Percentiles rank a stretch among this genome's conserved stretches.
Evolutionary conservation across 1,140 invertebrate genomes (phyloP).

Genomic region (Drosophila littoralis): DNA sequence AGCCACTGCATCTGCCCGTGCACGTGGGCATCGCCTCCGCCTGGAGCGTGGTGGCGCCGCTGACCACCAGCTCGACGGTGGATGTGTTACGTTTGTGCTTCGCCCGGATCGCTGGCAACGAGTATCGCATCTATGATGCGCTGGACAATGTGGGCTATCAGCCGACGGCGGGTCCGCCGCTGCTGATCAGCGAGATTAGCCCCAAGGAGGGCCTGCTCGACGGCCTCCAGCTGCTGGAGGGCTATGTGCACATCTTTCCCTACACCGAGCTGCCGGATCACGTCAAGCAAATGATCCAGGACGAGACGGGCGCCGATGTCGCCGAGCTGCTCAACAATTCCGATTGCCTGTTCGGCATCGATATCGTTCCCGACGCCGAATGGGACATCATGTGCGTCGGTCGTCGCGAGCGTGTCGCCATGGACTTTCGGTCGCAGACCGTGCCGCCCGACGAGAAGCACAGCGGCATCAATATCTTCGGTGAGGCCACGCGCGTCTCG

Average conservation of each 20-base stretch:
- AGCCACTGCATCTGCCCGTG: background rate
- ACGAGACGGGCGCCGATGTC: constrained; percentile 2
- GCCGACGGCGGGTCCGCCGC: background rate
- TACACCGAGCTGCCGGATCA: background rate
- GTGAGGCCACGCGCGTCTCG: background rate
- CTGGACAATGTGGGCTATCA: background rate
- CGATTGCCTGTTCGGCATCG: background rate
- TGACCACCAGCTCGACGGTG: background rate
- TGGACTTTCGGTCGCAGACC: background rate
- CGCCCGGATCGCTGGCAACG: background rate
- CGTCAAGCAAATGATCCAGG: constrained; percentile 6
- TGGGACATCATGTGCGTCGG: constrained; percentile 1
- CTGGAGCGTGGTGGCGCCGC: background rate
- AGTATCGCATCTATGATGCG: constrained; percentile 2
- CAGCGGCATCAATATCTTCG: constrained; percentile 16
- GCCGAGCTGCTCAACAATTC: background rate
- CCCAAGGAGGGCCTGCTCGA: background rate
- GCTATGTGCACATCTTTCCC: constrained; percentile 6
- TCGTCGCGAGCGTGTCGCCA: background rate
- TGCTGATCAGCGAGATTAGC: background rate
- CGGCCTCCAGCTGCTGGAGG: background rate
- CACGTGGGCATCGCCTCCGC: background rate
- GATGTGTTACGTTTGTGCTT: constrained; percentile 13
- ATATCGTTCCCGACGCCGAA: background rate
- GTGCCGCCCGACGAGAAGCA: no score